These are phyloP conservation scores for Ptychochromis oligacanthus DNA, from an alignment of 2,113 vertebrate genomes.

Conservation along the genomic window DNA sequence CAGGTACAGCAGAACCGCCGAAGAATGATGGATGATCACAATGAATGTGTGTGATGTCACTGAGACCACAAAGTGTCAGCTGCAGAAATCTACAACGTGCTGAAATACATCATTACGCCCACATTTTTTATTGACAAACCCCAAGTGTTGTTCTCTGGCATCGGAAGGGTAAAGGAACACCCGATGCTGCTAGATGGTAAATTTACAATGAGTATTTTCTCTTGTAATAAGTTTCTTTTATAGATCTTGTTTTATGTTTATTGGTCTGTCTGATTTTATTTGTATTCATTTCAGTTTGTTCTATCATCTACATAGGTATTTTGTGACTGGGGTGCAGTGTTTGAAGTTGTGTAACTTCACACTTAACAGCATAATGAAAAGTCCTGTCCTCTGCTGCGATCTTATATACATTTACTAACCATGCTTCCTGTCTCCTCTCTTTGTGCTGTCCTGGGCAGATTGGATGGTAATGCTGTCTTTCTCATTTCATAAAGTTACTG, in stretches of 20 bases:
- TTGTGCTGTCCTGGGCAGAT: constrained; percentile 86
- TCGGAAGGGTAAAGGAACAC: too few relatives aligned
- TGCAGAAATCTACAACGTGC: too few relatives aligned
- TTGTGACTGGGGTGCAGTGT: not conserved
- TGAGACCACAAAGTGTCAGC: too few relatives aligned
- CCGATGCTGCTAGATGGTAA: too few relatives aligned
- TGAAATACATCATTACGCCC: not conserved
- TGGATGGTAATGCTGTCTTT: constrained; percentile 88
- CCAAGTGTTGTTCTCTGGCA: not conserved
- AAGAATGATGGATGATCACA: not conserved
- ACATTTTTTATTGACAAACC: not conserved
- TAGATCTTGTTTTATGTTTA: too few relatives aligned
- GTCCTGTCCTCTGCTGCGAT: not conserved
- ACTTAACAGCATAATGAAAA: not conserved
- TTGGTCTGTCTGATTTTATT: not conserved
- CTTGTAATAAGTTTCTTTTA: too few relatives aligned
- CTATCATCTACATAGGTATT: not conserved
- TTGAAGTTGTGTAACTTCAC: not conserved
- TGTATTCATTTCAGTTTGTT: not conserved
- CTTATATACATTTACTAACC: constrained; percentile 55
- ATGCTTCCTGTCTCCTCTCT: constrained; percentile 47
- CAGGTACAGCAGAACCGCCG: constrained; percentile 77
- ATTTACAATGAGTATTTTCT: too few relatives aligned
- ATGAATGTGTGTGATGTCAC: not conserved
- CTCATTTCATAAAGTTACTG: not conserved